Conservation (phyloP, 1,140 invertebrate species). For the Muscidifurax raptorellus region DNA sequence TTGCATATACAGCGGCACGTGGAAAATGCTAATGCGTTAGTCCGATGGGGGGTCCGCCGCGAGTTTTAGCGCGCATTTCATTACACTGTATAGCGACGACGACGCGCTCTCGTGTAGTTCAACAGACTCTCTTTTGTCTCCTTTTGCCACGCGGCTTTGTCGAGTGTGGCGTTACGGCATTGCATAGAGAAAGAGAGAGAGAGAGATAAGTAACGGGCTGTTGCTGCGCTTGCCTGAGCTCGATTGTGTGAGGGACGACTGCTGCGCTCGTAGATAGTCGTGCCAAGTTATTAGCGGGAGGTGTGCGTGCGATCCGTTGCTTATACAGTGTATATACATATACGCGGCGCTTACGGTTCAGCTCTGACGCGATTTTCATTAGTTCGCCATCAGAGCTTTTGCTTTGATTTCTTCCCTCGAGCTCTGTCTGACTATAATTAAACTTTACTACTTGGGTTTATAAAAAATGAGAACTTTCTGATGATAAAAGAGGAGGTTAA, state of each 20-base stretch:
- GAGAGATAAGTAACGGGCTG: background rate
- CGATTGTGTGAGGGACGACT: too few species aligned
- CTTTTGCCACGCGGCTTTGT: background rate
- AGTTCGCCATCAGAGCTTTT: background rate
- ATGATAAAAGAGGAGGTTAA: too few species aligned
- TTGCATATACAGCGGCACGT: background rate
- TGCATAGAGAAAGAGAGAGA: background rate
- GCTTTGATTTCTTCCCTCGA: background rate
- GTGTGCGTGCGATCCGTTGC: too few species aligned
- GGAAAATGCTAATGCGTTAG: background rate
- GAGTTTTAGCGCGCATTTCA: slow-evolving; percentile 8
- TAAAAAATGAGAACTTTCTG: background rate
- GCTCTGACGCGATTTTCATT: background rate
- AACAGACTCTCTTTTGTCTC: background rate
- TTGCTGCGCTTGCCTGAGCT: too few species aligned
- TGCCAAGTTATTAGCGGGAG: too few species aligned
- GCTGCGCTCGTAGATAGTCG: too few species aligned
- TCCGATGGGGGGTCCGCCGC: background rate
- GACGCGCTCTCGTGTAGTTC: background rate
- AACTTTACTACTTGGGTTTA: background rate
- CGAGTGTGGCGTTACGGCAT: background rate
- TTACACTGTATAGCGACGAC: background rate
- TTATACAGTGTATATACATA: too few species aligned
- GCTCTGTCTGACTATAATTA: background rate
- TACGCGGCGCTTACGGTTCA: too few species aligned